Base-by-base conservation (phyloP, 2,888 invertebrate species). In the Hydropsyche betteni region DNA sequence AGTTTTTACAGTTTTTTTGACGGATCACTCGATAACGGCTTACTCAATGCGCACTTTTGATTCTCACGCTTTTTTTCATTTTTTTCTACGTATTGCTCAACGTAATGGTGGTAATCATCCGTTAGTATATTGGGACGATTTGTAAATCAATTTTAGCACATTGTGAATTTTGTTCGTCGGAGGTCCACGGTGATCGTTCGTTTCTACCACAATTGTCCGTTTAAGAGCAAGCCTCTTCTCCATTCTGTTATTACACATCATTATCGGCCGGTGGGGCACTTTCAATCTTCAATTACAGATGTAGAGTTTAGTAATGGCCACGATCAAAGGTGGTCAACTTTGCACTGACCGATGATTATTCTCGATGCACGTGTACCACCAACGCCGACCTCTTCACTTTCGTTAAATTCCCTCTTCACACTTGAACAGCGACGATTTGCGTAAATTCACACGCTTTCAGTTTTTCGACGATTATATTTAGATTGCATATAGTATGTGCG, bases 261-360 rank as follows among this genome's bases (percentile, higher is more conserved):
- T 77, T 75, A 75, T 77, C 77, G 70, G 64, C 68, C 72, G 34
- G 14, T 36, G 53, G 74, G 53, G 69, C 38, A 36, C 75, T 52
- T 75, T 75, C 70, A 71, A 74, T 77, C 74, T 77, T 74, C 75
- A 75, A 75, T 74, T 71, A 75, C 77, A 74, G 71, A 77, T 75
- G 75, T 74, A 70, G 52, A 51, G 68, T 75, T 71, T 70, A 77
- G 71, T 77, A 74, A 77, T 74, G 74, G 55, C 69, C 74, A 64
- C 73, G 74, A 74, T 74, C 53, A 70, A 52, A 70, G 53, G 70
- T 70, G 70, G 53, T 70, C 70, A 53, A 70, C 70, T 70, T 69
- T 51, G 69, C 69, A 14, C 51, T 44, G 10, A 50, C 16, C 50
- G 58, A 24, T 58, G 16, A 24, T 58, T 14, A 58, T 58, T 58